phyloP scores from a whole-genome alignment of 2,113 vertebrate genomes.

The Apeltes quadracus region DNA sequence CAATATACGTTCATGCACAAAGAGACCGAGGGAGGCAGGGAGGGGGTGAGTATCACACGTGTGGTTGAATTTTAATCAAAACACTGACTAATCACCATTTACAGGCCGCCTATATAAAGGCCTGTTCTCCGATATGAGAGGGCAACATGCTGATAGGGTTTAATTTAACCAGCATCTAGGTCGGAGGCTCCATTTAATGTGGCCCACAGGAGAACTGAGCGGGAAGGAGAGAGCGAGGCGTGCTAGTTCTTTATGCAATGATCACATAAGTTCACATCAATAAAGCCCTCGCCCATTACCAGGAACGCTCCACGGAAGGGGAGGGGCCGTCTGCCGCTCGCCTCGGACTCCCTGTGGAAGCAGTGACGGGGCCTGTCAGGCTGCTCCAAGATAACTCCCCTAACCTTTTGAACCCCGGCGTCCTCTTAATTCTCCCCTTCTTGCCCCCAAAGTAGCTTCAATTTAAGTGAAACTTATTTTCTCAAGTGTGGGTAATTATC shows the following conservation, averaged over 20 bases:
- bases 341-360: too few species aligned
- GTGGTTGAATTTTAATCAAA: conserved; percentile 72
- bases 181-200: conserved; percentile 71
- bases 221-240: conserved; percentile 38
- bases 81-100: conserved; percentile 73
- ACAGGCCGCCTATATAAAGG: conserved; percentile 68
- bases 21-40: conserved; percentile 19
- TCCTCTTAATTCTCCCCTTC: conserved; percentile 16
- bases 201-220: conserved; percentile 69
- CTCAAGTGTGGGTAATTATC: neutral
- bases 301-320: conserved; percentile 69
- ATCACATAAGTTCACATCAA: conserved; percentile 73
- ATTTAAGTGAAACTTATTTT: neutral
- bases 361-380: conserved; percentile 40
- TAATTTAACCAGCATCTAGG: conserved; percentile 69
- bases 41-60: conserved; percentile 49
- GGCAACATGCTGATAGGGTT: conserved; percentile 75
- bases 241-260: conserved; percentile 64
- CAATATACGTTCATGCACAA: conserved; percentile 45
- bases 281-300: conserved; percentile 61
- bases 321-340: conserved; percentile 46
- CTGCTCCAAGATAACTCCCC: conserved; percentile 45
- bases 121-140: conserved; percentile 67
- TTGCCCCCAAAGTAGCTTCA: conserved; percentile 15
- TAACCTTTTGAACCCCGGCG: conserved; percentile 41